Conservation (phyloP, 1,140 invertebrate genomes). For the Aphidius gifuensis region DNA sequence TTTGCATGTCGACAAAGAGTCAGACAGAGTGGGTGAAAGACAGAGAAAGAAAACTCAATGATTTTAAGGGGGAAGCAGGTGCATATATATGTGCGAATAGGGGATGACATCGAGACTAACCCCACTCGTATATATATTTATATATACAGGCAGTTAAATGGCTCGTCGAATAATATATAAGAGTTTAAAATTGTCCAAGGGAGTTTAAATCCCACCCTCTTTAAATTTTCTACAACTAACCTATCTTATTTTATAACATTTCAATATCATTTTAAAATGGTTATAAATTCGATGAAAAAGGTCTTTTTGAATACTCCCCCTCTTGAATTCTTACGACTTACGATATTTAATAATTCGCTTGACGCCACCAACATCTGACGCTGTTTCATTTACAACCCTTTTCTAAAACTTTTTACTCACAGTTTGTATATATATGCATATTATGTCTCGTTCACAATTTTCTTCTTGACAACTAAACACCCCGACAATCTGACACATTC, state of each 20-base stretch:
- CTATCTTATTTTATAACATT: conserved; percentile 9
- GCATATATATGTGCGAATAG: conserved; percentile 1
- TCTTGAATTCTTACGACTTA: conserved; percentile 5
- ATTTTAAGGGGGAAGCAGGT: conserved; percentile 14
- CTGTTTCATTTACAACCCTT: conserved; percentile 5
- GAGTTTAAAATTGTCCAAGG: not conserved
- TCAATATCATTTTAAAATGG: conserved; percentile 10
- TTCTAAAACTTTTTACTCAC: conserved; percentile 2
- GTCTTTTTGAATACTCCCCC: not conserved
- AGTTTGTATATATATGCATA: too few relatives aligned
- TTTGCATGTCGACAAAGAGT: conserved; percentile 4
- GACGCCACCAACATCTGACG: conserved; percentile 18
- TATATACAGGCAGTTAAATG: conserved; percentile 13
- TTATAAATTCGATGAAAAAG: conserved; percentile 9
- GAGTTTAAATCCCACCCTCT: conserved; percentile 7
- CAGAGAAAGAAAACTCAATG: not conserved
- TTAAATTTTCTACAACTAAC: not conserved
- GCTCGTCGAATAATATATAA: conserved; percentile 7
- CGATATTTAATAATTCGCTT: conserved; percentile 19
- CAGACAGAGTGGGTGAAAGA: not conserved
- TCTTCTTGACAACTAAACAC: not conserved
- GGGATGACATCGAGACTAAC: not conserved
- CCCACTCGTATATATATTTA: not conserved
- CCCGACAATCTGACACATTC: conserved; percentile 7
- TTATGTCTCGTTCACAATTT: too few relatives aligned